These are phyloP conservation scores for Gila robusta DNA, from an alignment of 2,797 vertebrate species.

Conservation along the genomic window DNA sequence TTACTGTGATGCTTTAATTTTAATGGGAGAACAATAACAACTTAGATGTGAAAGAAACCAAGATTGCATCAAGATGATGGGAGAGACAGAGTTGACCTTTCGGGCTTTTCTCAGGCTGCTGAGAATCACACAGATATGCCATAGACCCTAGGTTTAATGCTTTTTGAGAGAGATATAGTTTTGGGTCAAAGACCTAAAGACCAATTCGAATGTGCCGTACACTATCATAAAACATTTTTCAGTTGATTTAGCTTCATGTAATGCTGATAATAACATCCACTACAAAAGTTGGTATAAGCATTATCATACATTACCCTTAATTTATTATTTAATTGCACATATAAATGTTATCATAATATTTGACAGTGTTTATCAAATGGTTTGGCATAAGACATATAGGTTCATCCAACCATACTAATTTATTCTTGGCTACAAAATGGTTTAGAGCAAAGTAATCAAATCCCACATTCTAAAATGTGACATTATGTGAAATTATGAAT, in stretches of 20 bases:
- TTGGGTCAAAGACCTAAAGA: not conserved
- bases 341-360: not conserved
- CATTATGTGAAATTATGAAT: not conserved
- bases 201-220: not conserved
- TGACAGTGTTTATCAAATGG: not conserved
- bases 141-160: slow-evolving; percentile 60
- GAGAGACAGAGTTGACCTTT: slow-evolving; percentile 58
- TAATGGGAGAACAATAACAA: not conserved
- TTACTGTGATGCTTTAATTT: not conserved
- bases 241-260: not conserved
- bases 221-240: not conserved
- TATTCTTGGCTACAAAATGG: not conserved
- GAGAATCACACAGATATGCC: slow-evolving; percentile 74
- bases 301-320: not conserved
- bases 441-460: not conserved
- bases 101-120: slow-evolving; percentile 76
- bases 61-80: slow-evolving; percentile 39
- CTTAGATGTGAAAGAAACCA: slow-evolving; percentile 50
- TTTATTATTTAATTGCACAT: too few relatives aligned
- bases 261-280: not conserved
- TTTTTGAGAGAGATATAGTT: slow-evolving; percentile 63
- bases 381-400: not conserved
- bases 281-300: not conserved
- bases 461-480: not conserved
- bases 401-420: not conserved